A percentile compares a stretch with the other conserved stretches of the same genome.
Evolutionary conservation across 2,113 vertebrate genomes (phyloP).

Genomic region (Choloepus hoffmanni): DNA sequence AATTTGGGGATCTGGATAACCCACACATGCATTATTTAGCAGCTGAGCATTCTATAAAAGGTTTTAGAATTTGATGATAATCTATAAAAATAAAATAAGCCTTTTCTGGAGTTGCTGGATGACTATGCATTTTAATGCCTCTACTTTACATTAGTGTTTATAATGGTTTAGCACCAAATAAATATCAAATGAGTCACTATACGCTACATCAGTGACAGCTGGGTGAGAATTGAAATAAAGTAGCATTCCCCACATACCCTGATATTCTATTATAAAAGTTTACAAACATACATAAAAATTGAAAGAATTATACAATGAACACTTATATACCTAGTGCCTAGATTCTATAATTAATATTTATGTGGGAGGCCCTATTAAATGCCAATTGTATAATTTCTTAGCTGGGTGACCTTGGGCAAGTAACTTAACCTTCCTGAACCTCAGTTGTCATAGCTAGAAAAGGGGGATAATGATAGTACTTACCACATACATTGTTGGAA

Average conservation of each 20-base stretch:
- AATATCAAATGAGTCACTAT: background rate
- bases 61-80: background rate
- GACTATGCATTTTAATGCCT: background rate
- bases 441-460: slow-evolving; percentile 5
- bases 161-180: background rate
- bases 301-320: background rate
- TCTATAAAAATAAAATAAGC: slow-evolving; percentile 14
- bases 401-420: background rate
- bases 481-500: background rate
- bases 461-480: background rate
- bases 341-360: background rate
- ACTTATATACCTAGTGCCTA: background rate
- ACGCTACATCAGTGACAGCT: background rate
- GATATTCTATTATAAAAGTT: slow-evolving; percentile 9
- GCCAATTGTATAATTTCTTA: slow-evolving; percentile 5
- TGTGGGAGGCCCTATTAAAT: background rate
- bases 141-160: background rate
- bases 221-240: slow-evolving; percentile 20
- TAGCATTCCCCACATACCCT: background rate
- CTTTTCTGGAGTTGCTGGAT: background rate
- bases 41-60: background rate
- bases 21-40: background rate
- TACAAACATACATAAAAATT: background rate
- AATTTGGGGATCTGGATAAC: background rate
- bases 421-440: background rate